A percentile compares a stretch with the other conserved stretches of the same genome.
These are phyloP conservation scores for Poecilia wingei DNA, from an alignment of 2,797 vertebrate genomes.

Conservation along the genomic window DNA sequence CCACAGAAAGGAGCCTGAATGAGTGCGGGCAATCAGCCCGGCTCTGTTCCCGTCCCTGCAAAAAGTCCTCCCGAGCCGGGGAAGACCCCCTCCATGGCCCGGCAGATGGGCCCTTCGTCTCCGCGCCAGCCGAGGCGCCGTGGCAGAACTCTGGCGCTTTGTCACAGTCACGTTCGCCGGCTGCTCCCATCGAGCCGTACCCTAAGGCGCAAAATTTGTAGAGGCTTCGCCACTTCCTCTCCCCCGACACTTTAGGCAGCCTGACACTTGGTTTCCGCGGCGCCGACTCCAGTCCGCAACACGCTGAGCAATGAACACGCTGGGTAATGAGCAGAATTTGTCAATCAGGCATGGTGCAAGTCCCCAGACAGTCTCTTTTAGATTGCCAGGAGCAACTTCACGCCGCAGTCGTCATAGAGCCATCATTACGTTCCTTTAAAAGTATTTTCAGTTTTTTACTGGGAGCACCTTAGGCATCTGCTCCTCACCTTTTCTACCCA, in stretches of 20 bases:
- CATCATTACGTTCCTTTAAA: constrained; percentile 66
- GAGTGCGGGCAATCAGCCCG: constrained; percentile 53
- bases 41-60: constrained; percentile 25
- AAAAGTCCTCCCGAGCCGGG: constrained; percentile 51
- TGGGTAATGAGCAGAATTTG: constrained; percentile 72
- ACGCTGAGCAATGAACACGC: constrained; percentile 57
- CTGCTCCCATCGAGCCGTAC: constrained; percentile 51
- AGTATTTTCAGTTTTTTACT: constrained; percentile 58
- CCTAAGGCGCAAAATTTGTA: constrained; percentile 48
- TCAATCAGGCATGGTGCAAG: constrained; percentile 58
- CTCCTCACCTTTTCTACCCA: constrained; percentile 49
- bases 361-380: constrained; percentile 44
- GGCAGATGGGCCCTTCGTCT: constrained; percentile 76
- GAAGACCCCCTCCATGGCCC: constrained; percentile 68
- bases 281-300: constrained; percentile 52
- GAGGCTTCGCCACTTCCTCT: constrained; percentile 53
- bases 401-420: constrained; percentile 44
- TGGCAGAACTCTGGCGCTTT: constrained; percentile 62
- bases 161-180: constrained; percentile 70
- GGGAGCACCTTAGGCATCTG: constrained; percentile 37
- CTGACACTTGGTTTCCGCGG: constrained; percentile 43
- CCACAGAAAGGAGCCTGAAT: constrained; percentile 55
- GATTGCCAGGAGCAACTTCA: constrained; percentile 46
- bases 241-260: constrained; percentile 40
- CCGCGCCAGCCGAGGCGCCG: constrained; percentile 54